Evolutionary conservation across 2,113 vertebrate genomes (phyloP).

Genomic region (Apaloderma vittatum): DNA sequence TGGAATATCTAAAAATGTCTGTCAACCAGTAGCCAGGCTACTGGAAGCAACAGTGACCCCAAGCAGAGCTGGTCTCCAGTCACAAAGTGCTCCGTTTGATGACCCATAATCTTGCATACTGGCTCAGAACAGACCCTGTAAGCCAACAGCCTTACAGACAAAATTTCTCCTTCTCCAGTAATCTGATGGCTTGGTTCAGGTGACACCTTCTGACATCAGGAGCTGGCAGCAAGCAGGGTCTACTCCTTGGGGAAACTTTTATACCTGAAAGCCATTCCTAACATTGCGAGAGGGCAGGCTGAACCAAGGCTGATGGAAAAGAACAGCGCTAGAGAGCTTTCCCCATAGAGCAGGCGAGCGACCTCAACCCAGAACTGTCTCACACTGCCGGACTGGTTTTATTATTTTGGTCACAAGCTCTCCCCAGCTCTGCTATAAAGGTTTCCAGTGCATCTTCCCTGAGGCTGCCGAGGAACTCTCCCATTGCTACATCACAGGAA

Average conservation of each 20-base stretch:
- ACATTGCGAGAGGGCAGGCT: not conserved
- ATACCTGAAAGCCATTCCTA: not conserved
- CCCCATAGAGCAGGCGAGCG: not conserved
- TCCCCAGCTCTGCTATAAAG: conserved; percentile 51
- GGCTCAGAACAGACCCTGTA: not conserved
- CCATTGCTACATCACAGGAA: not conserved
- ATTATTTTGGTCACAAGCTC: conserved; percentile 31
- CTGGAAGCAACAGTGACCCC: not conserved
- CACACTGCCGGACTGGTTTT: conserved; percentile 26
- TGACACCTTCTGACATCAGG: not conserved
- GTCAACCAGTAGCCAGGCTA: not conserved
- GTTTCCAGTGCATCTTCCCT: conserved; percentile 44
- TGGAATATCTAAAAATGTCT: not conserved
- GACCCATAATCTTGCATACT: not conserved
- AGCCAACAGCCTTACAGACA: not conserved
- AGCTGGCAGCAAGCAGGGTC: not conserved
- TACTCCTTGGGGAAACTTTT: not conserved
- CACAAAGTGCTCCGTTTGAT: not conserved
- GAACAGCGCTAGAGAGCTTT: not conserved
- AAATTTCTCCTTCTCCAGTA: not conserved
- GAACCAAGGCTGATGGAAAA: not conserved
- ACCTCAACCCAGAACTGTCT: conserved; percentile 6
- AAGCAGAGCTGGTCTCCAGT: not conserved
- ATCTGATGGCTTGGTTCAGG: not conserved
- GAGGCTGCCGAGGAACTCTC: conserved; percentile 25